A percentile compares a stretch with the other conserved stretches of the same genome.
phyloP scores from a whole-genome alignment of 2,113 vertebrate species.

The Eublepharis macularius region DNA sequence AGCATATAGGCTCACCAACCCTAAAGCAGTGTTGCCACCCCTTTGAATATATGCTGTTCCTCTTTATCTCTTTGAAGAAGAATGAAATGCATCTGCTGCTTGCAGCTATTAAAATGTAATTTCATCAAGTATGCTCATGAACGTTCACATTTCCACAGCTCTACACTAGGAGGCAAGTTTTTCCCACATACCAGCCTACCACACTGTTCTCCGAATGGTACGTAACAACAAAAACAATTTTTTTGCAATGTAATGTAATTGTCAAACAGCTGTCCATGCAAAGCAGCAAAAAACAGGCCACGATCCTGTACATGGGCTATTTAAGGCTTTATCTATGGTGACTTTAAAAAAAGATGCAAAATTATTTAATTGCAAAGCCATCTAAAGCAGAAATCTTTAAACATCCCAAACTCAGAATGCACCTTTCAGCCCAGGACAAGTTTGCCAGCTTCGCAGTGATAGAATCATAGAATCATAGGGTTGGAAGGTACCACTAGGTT shows the following conservation, averaged over 20 bases:
- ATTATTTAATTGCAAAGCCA: not conserved
- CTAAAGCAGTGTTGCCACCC: slow-evolving; percentile 41
- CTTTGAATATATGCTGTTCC: slow-evolving; percentile 59
- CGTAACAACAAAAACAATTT: slow-evolving; percentile 26
- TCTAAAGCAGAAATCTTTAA: too few species aligned
- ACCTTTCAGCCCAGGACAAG: too few species aligned
- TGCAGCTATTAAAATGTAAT: slow-evolving; percentile 57
- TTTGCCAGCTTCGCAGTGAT: too few species aligned
- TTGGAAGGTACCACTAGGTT: too few species aligned
- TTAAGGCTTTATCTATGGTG: not conserved
- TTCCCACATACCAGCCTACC: slow-evolving; percentile 52
- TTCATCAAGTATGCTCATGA: slow-evolving; percentile 46
- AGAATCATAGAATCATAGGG: too few species aligned
- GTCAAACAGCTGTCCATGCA: slow-evolving; percentile 13
- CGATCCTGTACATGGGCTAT: not conserved
- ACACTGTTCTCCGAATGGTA: slow-evolving; percentile 8
- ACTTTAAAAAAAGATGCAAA: not conserved
- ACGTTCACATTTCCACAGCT: slow-evolving; percentile 50
- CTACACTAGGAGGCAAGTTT: slow-evolving; percentile 76
- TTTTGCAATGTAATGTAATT: slow-evolving; percentile 22
- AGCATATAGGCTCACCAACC: slow-evolving; percentile 44
- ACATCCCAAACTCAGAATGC: too few species aligned
- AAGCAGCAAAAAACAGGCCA: not conserved
- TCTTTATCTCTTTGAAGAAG: slow-evolving; percentile 61
- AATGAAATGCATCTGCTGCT: slow-evolving; percentile 63